Conservation (phyloP, 2,797 vertebrate species). For the Danio aesculapii region DNA sequence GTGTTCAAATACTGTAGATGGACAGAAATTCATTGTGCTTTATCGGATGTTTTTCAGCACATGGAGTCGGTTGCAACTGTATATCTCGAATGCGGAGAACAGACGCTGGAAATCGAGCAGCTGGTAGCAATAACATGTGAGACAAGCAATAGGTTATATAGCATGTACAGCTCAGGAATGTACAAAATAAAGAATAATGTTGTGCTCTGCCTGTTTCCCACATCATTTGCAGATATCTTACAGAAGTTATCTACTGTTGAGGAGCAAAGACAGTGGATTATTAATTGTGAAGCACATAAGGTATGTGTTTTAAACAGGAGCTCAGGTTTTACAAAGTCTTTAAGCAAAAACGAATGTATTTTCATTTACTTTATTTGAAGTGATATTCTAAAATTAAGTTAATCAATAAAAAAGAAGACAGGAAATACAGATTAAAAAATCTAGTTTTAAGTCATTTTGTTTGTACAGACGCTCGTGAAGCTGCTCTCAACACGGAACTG, state of each 20-base stretch:
- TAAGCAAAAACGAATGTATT: no score
- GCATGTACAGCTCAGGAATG: neutral
- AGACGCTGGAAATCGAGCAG: conserved; percentile 79
- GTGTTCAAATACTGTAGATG: neutral
- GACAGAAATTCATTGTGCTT: neutral
- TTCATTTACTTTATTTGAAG: no score
- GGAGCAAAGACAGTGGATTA: conserved; percentile 83
- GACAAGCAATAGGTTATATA: conserved; percentile 49
- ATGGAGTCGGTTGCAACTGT: conserved; percentile 81
- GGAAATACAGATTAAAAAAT: neutral
- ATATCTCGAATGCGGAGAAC: conserved; percentile 80
- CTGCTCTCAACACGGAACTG: conserved; percentile 85
- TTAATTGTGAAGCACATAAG: conserved; percentile 82
- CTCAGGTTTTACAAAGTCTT: neutral
- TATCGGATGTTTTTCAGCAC: conserved; percentile 69
- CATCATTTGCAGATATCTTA: conserved; percentile 82
- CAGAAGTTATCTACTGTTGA: conserved; percentile 86
- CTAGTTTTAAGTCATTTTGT: neutral
- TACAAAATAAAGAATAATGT: neutral
- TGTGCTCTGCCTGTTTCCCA: neutral
- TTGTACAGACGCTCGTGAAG: conserved; percentile 84
- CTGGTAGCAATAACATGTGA: conserved; percentile 89
- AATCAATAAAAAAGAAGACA: neutral
- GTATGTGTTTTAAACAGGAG: conserved; percentile 64
- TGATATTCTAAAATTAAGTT: no score